A percentile compares a stretch with the other conserved stretches of the same genome.
phyloP scores from a whole-genome alignment of 2,113 vertebrate species.

The Seriola dumerili region DNA sequence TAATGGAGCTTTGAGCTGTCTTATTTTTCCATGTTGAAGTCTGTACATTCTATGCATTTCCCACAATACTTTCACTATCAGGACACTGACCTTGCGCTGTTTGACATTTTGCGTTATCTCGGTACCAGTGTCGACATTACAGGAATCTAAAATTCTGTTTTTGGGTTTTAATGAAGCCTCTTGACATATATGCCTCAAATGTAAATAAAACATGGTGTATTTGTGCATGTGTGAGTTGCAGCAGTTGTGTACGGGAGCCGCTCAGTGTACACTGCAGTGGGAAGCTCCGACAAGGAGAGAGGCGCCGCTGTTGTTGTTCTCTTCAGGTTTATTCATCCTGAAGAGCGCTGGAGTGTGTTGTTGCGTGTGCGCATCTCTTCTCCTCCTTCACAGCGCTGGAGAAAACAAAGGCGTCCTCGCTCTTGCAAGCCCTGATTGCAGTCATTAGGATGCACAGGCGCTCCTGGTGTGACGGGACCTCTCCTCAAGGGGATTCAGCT shows the following conservation, averaged over 20 bases:
- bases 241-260: constrained; percentile 1
- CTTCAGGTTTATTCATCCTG: constrained; percentile 62
- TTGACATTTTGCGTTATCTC: neutral
- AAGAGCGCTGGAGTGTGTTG: constrained; percentile 56
- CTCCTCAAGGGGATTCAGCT: constrained; percentile 73
- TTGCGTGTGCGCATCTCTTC: constrained; percentile 52
- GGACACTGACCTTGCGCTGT: neutral
- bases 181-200: constrained; percentile 15
- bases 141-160: neutral
- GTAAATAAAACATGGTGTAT: constrained; percentile 1
- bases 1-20: neutral
- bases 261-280: constrained; percentile 11
- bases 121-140: neutral
- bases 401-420: constrained; percentile 75
- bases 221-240: constrained; percentile 5
- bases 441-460: constrained; percentile 76
- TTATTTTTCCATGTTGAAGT: neutral
- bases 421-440: constrained; percentile 76
- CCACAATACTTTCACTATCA: neutral
- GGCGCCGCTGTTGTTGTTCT: constrained; percentile 28
- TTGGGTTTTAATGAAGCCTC: constrained; percentile 18
- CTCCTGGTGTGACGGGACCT: constrained; percentile 71
- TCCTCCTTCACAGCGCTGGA: constrained; percentile 66
- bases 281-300: constrained; percentile 10
- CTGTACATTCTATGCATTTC: neutral